Conservation (phyloP, 2,113 vertebrate genomes). For the Esox niger region DNA sequence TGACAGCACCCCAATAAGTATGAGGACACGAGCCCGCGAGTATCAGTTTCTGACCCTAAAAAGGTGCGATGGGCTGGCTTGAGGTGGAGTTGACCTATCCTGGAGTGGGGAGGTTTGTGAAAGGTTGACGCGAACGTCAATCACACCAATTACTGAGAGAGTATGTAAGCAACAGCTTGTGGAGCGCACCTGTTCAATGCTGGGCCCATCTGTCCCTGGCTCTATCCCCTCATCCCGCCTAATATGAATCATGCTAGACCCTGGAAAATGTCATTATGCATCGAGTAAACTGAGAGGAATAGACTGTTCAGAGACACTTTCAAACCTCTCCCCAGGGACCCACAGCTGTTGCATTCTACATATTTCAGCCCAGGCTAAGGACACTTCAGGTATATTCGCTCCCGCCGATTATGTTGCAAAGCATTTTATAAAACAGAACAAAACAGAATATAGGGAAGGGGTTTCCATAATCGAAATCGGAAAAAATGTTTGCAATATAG, state of each 20-base stretch:
- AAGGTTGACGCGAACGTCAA: slow-evolving; percentile 42
- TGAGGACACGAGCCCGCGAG: slow-evolving; percentile 57
- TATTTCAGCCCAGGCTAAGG: no score
- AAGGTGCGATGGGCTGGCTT: slow-evolving; percentile 64
- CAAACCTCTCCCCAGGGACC: no score
- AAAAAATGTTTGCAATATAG: no score
- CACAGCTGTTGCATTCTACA: no score
- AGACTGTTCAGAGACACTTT: no score
- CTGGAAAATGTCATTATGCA: no score
- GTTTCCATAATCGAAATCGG: no score
- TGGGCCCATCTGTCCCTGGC: slow-evolving; percentile 48
- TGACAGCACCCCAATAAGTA: slow-evolving; percentile 81
- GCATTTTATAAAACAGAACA: no score
- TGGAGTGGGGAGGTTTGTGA: slow-evolving; percentile 24
- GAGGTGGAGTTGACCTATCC: background rate
- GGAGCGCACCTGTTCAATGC: slow-evolving; percentile 74
- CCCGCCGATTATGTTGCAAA: no score
- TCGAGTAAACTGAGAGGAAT: no score
- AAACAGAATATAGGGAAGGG: no score
- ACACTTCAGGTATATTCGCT: no score
- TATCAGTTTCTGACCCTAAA: slow-evolving; percentile 73
- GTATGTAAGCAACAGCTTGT: slow-evolving; percentile 49
- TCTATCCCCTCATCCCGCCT: background rate
- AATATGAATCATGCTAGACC: background rate
- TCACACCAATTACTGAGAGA: slow-evolving; percentile 36